phyloP scores from a whole-genome alignment of 2,797 vertebrate species.

The Pseudocheirus occidentalis region DNA sequence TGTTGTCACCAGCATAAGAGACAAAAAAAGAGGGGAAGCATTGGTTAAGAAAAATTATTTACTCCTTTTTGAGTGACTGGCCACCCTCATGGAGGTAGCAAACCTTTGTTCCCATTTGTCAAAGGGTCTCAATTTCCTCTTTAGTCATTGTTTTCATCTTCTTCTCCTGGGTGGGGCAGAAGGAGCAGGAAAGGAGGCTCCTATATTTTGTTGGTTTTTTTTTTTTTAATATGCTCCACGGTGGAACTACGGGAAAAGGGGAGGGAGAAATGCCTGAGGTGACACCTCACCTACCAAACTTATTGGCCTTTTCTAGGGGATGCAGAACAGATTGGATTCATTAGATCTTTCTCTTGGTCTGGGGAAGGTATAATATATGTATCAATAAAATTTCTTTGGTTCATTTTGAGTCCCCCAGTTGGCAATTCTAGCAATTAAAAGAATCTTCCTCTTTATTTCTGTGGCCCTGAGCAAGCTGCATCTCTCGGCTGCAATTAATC shows the following conservation, averaged over 20 bases:
- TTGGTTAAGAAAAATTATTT: background rate
- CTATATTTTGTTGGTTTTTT: background rate
- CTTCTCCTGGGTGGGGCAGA: background rate
- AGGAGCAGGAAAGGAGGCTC: too few relatives aligned
- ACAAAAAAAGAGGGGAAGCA: background rate
- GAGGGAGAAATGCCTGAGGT: background rate
- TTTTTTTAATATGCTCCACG: background rate
- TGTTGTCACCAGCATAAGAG: background rate
- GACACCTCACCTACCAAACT: background rate
- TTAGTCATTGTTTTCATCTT: background rate
- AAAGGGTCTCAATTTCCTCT: background rate
- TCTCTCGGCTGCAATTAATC: background rate
- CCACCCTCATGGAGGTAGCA: background rate
- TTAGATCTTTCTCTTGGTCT: background rate
- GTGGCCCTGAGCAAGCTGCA: background rate
- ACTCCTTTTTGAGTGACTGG: background rate
- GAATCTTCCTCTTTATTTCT: background rate
- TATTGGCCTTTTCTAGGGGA: background rate
- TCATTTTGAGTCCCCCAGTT: background rate
- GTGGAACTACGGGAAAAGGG: background rate
- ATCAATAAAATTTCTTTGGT: background rate
- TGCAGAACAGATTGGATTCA: background rate
- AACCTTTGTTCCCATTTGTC: background rate
- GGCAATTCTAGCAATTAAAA: background rate
- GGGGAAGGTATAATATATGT: background rate